These are phyloP conservation scores for Agapornis canus DNA, from an alignment of 2,797 vertebrate genomes.

Conservation along the genomic window DNA sequence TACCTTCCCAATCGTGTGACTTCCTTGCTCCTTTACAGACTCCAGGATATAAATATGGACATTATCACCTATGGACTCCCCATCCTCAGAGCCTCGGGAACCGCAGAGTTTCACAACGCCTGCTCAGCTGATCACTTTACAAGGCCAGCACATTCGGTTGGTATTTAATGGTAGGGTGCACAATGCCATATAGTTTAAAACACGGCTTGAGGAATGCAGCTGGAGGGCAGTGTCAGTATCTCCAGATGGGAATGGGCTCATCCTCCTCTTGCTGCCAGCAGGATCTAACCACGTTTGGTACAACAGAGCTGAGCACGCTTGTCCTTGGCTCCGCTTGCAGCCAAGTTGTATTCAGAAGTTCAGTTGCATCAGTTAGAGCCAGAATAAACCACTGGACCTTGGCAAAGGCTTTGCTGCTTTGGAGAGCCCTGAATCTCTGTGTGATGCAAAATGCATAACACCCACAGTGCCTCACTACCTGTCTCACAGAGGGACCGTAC, in stretches of 20 bases:
- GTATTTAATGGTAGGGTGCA: neutral
- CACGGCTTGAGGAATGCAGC: neutral
- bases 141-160: neutral
- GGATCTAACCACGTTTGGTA: neutral
- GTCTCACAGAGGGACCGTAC: neutral
- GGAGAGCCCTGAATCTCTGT: neutral
- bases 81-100: neutral
- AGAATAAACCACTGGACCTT: slow-evolving; percentile 32
- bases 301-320: neutral
- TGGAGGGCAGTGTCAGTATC: neutral
- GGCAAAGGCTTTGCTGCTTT: neutral
- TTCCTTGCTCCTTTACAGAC: neutral
- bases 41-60: neutral
- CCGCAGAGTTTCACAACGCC: neutral
- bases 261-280: neutral
- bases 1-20: neutral
- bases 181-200: rapidly evolving
- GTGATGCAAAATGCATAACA: neutral
- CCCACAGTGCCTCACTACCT: neutral
- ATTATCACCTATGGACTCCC: neutral
- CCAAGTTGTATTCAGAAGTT: neutral
- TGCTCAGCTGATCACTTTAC: neutral
- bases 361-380: neutral
- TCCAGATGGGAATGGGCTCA: neutral
- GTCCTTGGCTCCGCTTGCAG: neutral